Evolutionary conservation across 1,140 invertebrate genomes (phyloP).

Genomic region (Drosophila bocki): DNA sequence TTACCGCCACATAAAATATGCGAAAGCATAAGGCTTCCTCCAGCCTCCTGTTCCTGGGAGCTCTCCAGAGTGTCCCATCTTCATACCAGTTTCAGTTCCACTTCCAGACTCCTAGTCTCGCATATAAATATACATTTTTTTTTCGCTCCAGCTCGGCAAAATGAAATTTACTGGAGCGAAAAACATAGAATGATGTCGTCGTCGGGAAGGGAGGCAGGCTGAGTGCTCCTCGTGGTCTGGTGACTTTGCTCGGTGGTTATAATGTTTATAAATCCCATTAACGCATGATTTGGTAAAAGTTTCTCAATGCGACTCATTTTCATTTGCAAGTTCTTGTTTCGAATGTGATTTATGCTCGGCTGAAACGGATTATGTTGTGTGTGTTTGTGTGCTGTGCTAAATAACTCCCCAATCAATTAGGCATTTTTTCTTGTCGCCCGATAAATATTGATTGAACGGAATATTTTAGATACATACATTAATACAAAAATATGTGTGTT

Average conservation of each 20-base stretch:
- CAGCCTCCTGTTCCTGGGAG: constrained; percentile 12
- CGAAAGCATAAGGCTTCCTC: constrained; percentile 65
- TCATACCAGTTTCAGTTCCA: constrained; percentile 14
- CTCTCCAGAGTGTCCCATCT: constrained; percentile 50
- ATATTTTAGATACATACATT: not conserved
- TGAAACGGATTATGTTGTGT: not conserved
- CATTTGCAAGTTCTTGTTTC: constrained; percentile 16
- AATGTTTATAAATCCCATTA: constrained; percentile 49
- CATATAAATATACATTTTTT: constrained; percentile 77
- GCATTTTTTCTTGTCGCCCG: not conserved
- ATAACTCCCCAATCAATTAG: constrained; percentile 31
- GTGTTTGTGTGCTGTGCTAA: constrained; percentile 2
- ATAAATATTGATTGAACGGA: constrained; percentile 4
- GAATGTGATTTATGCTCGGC: constrained; percentile 21
- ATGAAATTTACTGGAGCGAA: constrained; percentile 58
- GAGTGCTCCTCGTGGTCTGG: constrained; percentile 25
- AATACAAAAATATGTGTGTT: not conserved
- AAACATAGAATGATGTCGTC: constrained; percentile 13
- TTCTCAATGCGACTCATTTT: constrained; percentile 30
- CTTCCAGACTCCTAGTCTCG: constrained; percentile 37
- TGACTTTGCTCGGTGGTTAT: constrained; percentile 32
- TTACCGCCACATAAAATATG: constrained; percentile 70
- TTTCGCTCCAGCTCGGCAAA: constrained; percentile 48
- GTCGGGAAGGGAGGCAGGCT: not conserved
- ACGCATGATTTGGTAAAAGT: constrained; percentile 49